Percentiles rank a stretch among this genome's conserved stretches.
These are phyloP conservation scores for Aphidius gifuensis DNA, from an alignment of 1,140 invertebrate genomes.

Conservation along the genomic window DNA sequence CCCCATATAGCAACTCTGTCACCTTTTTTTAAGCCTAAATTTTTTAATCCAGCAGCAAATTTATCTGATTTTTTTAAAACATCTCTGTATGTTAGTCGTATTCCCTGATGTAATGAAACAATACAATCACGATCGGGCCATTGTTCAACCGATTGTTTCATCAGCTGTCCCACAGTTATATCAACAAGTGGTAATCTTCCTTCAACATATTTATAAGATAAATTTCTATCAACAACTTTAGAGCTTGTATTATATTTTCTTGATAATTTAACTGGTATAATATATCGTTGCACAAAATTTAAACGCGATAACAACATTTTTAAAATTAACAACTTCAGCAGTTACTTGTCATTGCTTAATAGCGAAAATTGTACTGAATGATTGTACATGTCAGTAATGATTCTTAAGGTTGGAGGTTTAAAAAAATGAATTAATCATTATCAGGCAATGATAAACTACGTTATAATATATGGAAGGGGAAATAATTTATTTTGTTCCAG, in stretches of 20 bases:
- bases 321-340: too few relatives aligned
- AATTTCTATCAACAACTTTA: constrained; percentile 21
- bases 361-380: too few relatives aligned
- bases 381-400: too few relatives aligned
- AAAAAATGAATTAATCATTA: too few relatives aligned
- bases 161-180: constrained; percentile 63
- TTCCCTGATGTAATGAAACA: constrained; percentile 61
- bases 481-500: too few relatives aligned
- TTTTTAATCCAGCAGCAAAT: constrained; percentile 75
- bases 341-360: too few relatives aligned
- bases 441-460: too few relatives aligned
- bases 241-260: neutral
- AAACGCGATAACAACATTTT: too few relatives aligned
- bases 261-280: neutral
- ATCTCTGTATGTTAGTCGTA: constrained; percentile 63
- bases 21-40: constrained; percentile 73
- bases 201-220: constrained; percentile 50
- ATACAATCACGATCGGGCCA: constrained; percentile 62
- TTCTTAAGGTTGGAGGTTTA: too few relatives aligned
- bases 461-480: too few relatives aligned
- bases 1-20: constrained; percentile 87
- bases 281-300: too few relatives aligned
- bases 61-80: constrained; percentile 67
- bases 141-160: constrained; percentile 57
- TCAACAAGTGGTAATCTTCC: constrained; percentile 59